A percentile compares a stretch with the other conserved stretches of the same genome.
Evolutionary conservation across 2,797 vertebrate species (phyloP).

Genomic region (Clarias laeviceps): DNA sequence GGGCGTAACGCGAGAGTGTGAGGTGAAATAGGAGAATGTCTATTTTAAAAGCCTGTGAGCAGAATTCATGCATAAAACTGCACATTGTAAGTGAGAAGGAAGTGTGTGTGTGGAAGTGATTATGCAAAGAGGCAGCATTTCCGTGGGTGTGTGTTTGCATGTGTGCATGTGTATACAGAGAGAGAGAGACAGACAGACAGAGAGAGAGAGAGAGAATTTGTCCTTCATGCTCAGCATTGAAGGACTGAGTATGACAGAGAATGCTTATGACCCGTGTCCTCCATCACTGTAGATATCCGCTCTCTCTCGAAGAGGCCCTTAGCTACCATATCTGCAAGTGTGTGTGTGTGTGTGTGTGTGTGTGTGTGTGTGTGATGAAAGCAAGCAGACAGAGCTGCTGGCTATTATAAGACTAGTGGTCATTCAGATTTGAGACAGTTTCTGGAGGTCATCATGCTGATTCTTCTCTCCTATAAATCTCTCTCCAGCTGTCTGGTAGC

Average conservation of each 20-base stretch:
- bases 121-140: slow-evolving; percentile 19
- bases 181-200: slow-evolving; percentile 61
- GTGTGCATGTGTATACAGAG: slow-evolving; percentile 54
- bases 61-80: slow-evolving; percentile 38
- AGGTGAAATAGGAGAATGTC: neutral
- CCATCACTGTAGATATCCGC: slow-evolving; percentile 68
- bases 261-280: slow-evolving; percentile 77
- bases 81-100: neutral
- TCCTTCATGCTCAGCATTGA: slow-evolving; percentile 75
- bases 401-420: slow-evolving; percentile 49
- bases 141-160: slow-evolving; percentile 19
- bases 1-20: neutral
- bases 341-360: slow-evolving; percentile 31
- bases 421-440: slow-evolving; percentile 51
- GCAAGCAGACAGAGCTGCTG: slow-evolving; percentile 49
- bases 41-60: slow-evolving; percentile 24
- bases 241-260: slow-evolving; percentile 67
- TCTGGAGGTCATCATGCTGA: slow-evolving; percentile 10
- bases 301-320: slow-evolving; percentile 38
- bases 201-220: slow-evolving; percentile 57
- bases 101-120: neutral
- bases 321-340: slow-evolving; percentile 42
- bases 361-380: slow-evolving; percentile 33
- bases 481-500: too few relatives aligned
- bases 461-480: neutral